Evolutionary conservation across 2,797 vertebrate species (phyloP), one percentile per base, ranked within the genome.

Genomic region (Scolopax rusticola): DNA sequence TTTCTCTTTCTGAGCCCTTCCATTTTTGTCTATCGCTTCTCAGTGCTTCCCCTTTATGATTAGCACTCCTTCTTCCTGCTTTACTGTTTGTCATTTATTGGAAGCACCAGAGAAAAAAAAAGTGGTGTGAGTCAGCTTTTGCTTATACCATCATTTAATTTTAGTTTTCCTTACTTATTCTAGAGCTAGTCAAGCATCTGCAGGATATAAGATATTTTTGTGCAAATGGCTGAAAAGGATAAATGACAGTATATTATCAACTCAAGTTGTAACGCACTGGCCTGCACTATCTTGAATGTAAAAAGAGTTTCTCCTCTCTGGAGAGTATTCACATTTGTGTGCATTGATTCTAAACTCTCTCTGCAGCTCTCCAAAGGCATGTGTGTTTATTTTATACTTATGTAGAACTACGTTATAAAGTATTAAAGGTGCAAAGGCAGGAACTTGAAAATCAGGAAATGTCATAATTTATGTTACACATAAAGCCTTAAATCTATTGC

Each of bases 381-480:
- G 20, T 56, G 6, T 51, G 15, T 54, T 79, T 70, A 27, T 48
- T 40, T 94, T 74, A 30, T 54, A 24, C 6, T 76, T 71, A 71
- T 15, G 11, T 36, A 76, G 67, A 77, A 65, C 7, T 64, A 71
- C 4, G 0, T 69, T 71, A 68, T 40, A 43, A 91, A 93, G 36
- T 38, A 60, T 41, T 81, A 61, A 75, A 83, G 5, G 16, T 76
- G 48, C 12, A 82, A 78, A 68, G 3, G 10, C 7, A 84, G 87
- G 51, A 73, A 33, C 28, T 69, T 81, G 16, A 71, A 89, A 92
- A 80, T 51, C 14, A 54, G 75, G 24, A 93, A n/a, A 71, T 80
- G 24, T 84, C 27, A 51, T 64, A 50, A 67, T 56, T 78, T 56
- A 76, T 27, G 12, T 61, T 61, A 60, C 25, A 61, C 2, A 15